Evolutionary conservation across 2,888 invertebrate species (phyloP), one percentile per base, ranked within the genome.

Genomic region (Camponotus fellah): DNA sequence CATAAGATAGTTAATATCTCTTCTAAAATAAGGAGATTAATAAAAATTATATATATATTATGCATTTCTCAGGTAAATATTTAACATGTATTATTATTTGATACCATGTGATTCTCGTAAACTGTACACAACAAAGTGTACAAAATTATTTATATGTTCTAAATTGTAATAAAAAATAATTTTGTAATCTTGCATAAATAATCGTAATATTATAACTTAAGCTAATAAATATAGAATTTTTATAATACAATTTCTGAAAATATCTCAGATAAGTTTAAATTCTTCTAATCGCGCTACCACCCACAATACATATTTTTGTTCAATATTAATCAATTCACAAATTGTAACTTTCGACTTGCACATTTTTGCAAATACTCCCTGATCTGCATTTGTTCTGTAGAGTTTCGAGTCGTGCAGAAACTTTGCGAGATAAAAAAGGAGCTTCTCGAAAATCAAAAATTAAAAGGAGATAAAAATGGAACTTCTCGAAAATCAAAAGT

Each of bases 291-390:
- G 9, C 3, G 17, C 3, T 14, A 12, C 1, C 17, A 5, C n/a
- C n/a, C 2, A n/a, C 3, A 5, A 56, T 40, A 53, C 9, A 64
- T 37, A 58, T 40, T 40, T 68, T 32, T 12, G 21, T 4, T 0
- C 49, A 68, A 56, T 56, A 56, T 4, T 58, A 21, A 79, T 56
- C 43, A 6, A 79, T n/a, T 60, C 8, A 14, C 32, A 6, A 69
- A 32, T 60, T 60, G 12, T 43, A 37, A 43, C 0, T 37, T 66
- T 12, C 9, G 1, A 46, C 60, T 79, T 46, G 8, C 12, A 46
- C 12, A 10, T 60, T 71, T 58, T 77, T 14, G n/a, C 12, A 14
- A 64, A 43, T 10, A n/a, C 3, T 40, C 17, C 5, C n/a, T 37
- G 37, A 56, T 56, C 21, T 4, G 14, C 26, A 40, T 66, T 66